Evolutionary conservation across 2,113 vertebrate genomes (phyloP).

Genomic region (Diphyllodes magnificus): DNA sequence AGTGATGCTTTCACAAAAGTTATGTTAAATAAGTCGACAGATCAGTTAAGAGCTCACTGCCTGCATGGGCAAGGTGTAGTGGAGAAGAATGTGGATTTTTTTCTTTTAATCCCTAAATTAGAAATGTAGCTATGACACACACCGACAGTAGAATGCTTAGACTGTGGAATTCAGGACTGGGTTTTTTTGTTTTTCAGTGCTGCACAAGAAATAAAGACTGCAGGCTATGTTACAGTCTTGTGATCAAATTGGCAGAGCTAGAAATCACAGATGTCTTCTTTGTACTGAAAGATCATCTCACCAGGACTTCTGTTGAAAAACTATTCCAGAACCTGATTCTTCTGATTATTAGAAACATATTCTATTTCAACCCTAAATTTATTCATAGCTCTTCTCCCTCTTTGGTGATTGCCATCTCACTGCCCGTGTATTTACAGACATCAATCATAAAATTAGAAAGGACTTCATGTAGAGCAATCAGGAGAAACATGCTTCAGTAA

Average conservation of each 20-base stretch:
- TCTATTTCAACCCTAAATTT: constrained; percentile 18
- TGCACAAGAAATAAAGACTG: neutral
- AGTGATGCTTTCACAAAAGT: neutral
- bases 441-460: constrained; percentile 24
- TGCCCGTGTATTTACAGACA: neutral
- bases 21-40: neutral
- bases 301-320: neutral
- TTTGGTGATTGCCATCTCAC: neutral
- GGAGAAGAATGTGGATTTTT: neutral
- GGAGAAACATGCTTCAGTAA: neutral
- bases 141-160: neutral
- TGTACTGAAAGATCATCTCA: neutral
- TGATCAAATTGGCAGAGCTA: neutral
- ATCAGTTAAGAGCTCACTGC: neutral
- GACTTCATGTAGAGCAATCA: neutral
- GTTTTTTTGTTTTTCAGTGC: neutral
- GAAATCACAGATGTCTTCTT: constrained; percentile 3
- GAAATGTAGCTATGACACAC: neutral
- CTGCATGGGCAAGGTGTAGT: neutral
- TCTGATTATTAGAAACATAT: constrained; percentile 4
- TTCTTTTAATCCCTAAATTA: neutral
- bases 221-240: neutral
- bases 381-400: constrained; percentile 26
- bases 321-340: neutral
- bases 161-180: neutral